These are phyloP conservation scores for Acanthosepion pharaonis DNA, from an alignment of 2,888 invertebrate species.

Conservation along the genomic window DNA sequence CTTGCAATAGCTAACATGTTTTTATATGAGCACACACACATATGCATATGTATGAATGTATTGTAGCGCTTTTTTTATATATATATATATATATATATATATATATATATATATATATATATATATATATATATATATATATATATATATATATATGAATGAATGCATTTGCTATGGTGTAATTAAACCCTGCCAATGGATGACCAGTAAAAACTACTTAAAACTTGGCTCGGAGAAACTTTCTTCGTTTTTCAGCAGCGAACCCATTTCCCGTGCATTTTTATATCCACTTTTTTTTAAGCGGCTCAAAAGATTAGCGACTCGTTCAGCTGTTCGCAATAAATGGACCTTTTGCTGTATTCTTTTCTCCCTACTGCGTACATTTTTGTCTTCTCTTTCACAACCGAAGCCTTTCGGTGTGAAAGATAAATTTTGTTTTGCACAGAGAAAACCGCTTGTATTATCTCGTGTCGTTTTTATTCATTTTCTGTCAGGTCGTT, in stretches of 20 bases:
- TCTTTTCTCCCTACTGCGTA: background rate
- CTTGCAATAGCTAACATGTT: too few relatives aligned
- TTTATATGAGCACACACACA: background rate
- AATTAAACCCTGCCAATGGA: background rate
- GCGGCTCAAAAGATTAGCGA: background rate
- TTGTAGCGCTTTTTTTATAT: too few relatives aligned
- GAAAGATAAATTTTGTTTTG: background rate
- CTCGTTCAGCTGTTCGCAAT: background rate
- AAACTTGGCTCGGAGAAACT: background rate
- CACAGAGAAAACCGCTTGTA: background rate
- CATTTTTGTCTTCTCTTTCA: background rate
- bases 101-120: background rate
- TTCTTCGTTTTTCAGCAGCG: background rate
- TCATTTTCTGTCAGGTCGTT: too few relatives aligned
- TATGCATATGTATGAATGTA: background rate
- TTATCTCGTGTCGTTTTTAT: too few relatives aligned
- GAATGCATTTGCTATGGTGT: background rate
- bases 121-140: too few relatives aligned
- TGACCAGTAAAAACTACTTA: conserved; percentile 25
- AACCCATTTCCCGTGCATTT: background rate
- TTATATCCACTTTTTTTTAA: background rate
- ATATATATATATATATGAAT: background rate
- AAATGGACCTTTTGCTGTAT: background rate
- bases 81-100: background rate
- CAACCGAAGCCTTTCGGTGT: background rate